These are phyloP conservation scores for Melikaiella ostensackeni DNA, from an alignment of 2,888 invertebrate genomes.

Conservation along the genomic window DNA sequence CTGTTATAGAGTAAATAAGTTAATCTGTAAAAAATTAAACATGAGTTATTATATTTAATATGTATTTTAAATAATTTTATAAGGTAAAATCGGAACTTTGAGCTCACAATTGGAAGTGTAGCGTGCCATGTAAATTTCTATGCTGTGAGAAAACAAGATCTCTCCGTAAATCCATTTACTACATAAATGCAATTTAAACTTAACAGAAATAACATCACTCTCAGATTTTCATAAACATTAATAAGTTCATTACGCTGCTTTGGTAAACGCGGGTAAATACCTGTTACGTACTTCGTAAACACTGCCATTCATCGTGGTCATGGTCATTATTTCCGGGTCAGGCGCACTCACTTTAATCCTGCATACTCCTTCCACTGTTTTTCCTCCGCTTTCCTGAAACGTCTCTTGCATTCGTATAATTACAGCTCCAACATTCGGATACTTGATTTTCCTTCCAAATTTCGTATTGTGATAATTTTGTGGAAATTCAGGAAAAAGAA, in stretches of 20 bases:
- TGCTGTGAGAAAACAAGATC: not conserved
- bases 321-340: conserved; percentile 26
- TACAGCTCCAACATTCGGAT: not conserved
- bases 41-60: not conserved
- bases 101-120: not conserved
- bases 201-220: conserved; percentile 34
- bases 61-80: not conserved
- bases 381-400: conserved; percentile 17
- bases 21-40: no score
- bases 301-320: conserved; percentile 36
- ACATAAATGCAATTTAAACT: conserved; percentile 36
- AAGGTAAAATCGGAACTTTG: not conserved
- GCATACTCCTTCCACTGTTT: conserved; percentile 15
- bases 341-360: conserved; percentile 17
- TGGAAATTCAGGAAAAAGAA: not conserved
- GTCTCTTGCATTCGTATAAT: conserved; percentile 4
- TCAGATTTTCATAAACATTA: conserved; percentile 35
- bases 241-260: conserved; percentile 33
- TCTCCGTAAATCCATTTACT: not conserved
- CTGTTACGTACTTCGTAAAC: conserved; percentile 18
- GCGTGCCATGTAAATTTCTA: not conserved
- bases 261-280: conserved; percentile 29
- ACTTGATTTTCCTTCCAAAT: not conserved
- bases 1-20: no score
- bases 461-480: not conserved